These are phyloP conservation scores for Hypomesus transpacificus DNA, from an alignment of 2,113 vertebrate genomes.

Conservation along the genomic window DNA sequence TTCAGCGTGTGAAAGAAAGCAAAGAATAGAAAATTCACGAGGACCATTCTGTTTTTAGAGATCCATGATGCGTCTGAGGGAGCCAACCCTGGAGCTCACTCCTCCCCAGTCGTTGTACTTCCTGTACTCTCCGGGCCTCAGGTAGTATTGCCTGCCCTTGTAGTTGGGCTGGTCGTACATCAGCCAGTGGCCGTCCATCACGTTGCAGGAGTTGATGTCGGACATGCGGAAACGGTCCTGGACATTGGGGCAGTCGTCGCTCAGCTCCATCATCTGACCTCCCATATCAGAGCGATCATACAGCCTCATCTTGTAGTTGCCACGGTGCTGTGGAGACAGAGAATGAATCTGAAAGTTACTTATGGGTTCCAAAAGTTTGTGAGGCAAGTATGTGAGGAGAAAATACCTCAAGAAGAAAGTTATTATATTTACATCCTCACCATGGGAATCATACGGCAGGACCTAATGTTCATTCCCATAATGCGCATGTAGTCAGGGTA, in stretches of 20 bases:
- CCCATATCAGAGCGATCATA: conserved; percentile 64
- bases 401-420: too few relatives aligned
- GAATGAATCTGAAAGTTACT: neutral
- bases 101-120: conserved; percentile 58
- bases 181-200: conserved; percentile 73
- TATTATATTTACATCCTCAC: conserved; percentile 33
- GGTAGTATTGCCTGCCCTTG: conserved; percentile 62
- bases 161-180: conserved; percentile 70
- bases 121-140: conserved; percentile 56
- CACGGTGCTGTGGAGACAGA: conserved; percentile 40
- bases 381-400: too few relatives aligned
- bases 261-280: conserved; percentile 68
- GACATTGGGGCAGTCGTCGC: conserved; percentile 63
- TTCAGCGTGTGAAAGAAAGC: conserved; percentile 61
- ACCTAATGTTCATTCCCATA: conserved; percentile 56
- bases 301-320: conserved; percentile 62
- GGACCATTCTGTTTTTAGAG: conserved; percentile 59
- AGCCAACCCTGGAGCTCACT: conserved; percentile 52
- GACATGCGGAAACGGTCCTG: conserved; percentile 57
- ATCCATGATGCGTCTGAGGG: conserved; percentile 57
- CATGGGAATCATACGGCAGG: conserved; percentile 60
- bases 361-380: too few relatives aligned
- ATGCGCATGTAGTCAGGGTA: conserved; percentile 63
- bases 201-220: conserved; percentile 70
- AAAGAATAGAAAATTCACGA: conserved; percentile 67